Conservation (phyloP, 2,797 vertebrate species). For the Argyrosomus regius region DNA sequence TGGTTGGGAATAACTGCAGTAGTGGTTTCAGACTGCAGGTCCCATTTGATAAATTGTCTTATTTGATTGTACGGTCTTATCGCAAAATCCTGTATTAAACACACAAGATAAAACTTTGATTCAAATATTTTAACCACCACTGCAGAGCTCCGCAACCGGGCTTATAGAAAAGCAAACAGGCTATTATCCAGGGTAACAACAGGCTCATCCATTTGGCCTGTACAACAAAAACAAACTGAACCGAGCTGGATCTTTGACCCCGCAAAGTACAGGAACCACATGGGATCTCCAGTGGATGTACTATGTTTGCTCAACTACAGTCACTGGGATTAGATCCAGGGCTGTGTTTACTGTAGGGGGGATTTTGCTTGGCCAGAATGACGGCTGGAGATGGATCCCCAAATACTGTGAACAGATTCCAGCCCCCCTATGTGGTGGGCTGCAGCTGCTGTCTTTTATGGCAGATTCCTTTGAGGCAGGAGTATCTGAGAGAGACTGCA, state of each 20-base stretch:
- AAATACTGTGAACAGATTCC: conserved; percentile 57
- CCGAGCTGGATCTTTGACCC: conserved; percentile 37
- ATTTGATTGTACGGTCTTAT: background rate
- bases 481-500: conserved; percentile 73
- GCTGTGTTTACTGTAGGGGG: conserved; percentile 57
- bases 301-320: conserved; percentile 31
- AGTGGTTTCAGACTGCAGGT: background rate
- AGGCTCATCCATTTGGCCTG: conserved; percentile 27
- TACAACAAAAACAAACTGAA: conserved; percentile 28
- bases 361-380: conserved; percentile 27
- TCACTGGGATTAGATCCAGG: conserved; percentile 57
- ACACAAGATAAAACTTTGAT: background rate
- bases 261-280: conserved; percentile 23
- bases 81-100: background rate
- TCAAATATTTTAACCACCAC: background rate
- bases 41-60: background rate
- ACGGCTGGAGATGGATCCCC: conserved; percentile 48
- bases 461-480: conserved; percentile 71
- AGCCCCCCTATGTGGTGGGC: conserved; percentile 47
- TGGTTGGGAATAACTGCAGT: background rate
- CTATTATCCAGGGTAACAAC: background rate
- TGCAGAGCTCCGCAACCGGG: background rate
- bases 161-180: conserved; percentile 22
- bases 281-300: conserved; percentile 31
- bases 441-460: conserved; percentile 56